A percentile compares a stretch with the other conserved stretches of the same genome.
Evolutionary conservation across 1,140 invertebrate genomes (phyloP).

Genomic region (Drosophila subobscura): DNA sequence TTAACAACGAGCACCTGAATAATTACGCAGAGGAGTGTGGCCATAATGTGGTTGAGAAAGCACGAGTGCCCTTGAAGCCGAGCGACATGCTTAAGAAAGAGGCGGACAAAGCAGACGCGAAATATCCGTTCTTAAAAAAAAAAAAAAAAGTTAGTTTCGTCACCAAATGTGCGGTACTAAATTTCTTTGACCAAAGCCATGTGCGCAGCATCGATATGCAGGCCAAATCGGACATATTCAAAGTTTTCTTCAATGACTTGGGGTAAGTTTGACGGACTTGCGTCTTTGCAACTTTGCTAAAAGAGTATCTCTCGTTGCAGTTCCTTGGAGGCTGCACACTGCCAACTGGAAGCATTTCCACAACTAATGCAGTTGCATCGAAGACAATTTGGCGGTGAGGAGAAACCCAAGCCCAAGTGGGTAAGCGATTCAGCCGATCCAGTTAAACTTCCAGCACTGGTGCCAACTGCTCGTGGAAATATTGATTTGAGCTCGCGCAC

Average conservation of each 20-base stretch:
- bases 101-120: neutral
- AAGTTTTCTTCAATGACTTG: conserved; percentile 52
- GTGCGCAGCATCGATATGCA: conserved; percentile 40
- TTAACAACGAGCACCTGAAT: conserved; percentile 21
- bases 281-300: too few relatives aligned
- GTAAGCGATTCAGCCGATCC: too few relatives aligned
- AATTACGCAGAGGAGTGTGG: conserved; percentile 19
- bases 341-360: too few relatives aligned
- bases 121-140: conserved; percentile 60
- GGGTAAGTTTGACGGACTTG: conserved; percentile 21
- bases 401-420: too few relatives aligned
- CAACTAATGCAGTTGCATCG: too few relatives aligned
- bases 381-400: too few relatives aligned
- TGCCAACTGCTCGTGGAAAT: too few relatives aligned
- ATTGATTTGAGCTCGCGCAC: too few relatives aligned
- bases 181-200: conserved; percentile 41
- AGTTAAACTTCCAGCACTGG: too few relatives aligned
- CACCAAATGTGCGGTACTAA: conserved; percentile 12
- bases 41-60: conserved; percentile 11
- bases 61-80: neutral
- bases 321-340: too few relatives aligned
- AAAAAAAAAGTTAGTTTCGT: conserved; percentile 29
- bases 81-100: neutral
- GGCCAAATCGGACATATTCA: conserved; percentile 9
- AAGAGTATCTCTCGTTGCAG: too few relatives aligned